phyloP scores from a whole-genome alignment of 2,113 vertebrate species.

The Sapajus apella region DNA sequence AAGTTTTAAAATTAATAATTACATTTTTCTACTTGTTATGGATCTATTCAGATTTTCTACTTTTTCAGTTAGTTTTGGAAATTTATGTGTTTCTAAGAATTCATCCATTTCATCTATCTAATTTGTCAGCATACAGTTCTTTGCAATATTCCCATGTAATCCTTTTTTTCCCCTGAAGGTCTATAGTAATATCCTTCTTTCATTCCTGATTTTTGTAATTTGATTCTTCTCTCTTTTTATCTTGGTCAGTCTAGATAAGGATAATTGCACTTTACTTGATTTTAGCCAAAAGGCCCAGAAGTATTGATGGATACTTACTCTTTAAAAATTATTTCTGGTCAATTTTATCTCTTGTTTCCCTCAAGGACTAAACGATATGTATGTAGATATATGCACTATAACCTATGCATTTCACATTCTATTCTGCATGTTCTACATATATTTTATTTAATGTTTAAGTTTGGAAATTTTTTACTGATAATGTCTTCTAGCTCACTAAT shows the following conservation, averaged over 20 bases:
- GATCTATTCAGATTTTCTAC: neutral
- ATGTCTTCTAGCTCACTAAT: neutral
- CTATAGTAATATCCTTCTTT: neutral
- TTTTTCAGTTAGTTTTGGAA: neutral
- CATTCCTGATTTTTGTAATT: constrained; percentile 4
- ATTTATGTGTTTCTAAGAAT: neutral
- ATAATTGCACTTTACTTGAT: neutral
- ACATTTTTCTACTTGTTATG: neutral
- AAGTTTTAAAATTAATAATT: neutral
- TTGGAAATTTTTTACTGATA: neutral
- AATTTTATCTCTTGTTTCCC: neutral
- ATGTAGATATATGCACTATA: neutral
- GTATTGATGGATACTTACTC: neutral
- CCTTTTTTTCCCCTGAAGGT: neutral
- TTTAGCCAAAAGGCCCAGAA: neutral
- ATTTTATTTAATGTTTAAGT: neutral
- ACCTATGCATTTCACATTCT: neutral
- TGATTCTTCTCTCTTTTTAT: neutral
- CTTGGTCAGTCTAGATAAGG: neutral
- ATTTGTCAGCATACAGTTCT: neutral
- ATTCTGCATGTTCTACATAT: neutral
- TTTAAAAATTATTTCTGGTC: neutral
- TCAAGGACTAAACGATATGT: neutral
- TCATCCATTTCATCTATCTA: neutral
- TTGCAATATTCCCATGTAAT: neutral